Evolutionary conservation across 2,888 invertebrate species (phyloP).

Genomic region (Stomorhina lunata): DNA sequence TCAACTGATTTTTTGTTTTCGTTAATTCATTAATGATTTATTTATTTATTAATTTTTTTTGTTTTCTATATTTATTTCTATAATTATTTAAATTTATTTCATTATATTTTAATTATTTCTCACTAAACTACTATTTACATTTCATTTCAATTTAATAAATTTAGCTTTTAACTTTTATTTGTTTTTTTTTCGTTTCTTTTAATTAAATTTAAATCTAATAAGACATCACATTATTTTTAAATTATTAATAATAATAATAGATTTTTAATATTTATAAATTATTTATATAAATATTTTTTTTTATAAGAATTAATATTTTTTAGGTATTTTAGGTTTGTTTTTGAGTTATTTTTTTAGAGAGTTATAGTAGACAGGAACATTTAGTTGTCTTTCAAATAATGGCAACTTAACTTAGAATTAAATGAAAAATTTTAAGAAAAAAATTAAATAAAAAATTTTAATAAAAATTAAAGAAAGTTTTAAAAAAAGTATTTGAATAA

Average conservation of each 20-base stretch:
- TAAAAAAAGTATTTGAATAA: not conserved
- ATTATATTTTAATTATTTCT: constrained; percentile 21
- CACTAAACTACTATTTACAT: constrained; percentile 60
- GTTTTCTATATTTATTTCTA: constrained; percentile 9
- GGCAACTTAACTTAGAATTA: constrained; percentile 43
- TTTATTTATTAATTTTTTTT: not conserved
- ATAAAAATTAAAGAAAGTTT: not conserved
- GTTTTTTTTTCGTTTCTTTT: constrained; percentile 25
- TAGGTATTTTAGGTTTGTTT: not conserved
- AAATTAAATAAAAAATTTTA: constrained; percentile 10
- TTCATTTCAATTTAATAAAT: constrained; percentile 11
- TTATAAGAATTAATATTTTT: not conserved
- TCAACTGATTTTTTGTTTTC: constrained; percentile 18
- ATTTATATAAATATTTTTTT: constrained; percentile 8
- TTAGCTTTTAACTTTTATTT: constrained; percentile 29
- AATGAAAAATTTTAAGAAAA: constrained; percentile 24
- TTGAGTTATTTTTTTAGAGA: constrained; percentile 7
- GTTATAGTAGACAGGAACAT: constrained; percentile 60
- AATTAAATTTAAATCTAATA: constrained; percentile 49
- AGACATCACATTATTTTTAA: constrained; percentile 61
- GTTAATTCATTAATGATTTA: not conserved
- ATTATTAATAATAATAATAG: constrained; percentile 14
- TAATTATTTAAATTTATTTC: constrained; percentile 9
- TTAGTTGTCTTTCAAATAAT: constrained; percentile 59
- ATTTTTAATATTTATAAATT: constrained; percentile 12